Percentiles rank a stretch among this genome's conserved stretches.
phyloP scores from a whole-genome alignment of 1,140 invertebrate genomes.

The Tetragonula clypearis region DNA sequence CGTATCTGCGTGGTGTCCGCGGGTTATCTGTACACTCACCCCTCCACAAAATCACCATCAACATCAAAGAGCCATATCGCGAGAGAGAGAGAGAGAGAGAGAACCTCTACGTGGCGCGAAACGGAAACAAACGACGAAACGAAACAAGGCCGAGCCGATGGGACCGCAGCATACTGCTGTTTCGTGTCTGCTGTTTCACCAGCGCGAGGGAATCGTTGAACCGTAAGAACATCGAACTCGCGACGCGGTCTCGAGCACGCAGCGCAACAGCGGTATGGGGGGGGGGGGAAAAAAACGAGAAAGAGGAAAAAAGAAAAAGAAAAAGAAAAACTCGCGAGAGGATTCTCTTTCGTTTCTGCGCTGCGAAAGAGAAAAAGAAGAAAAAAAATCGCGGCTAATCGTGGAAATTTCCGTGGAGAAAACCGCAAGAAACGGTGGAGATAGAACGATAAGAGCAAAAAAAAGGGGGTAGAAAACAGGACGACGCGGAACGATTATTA shows the following conservation, averaged over 20 bases:
- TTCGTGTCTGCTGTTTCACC: not conserved
- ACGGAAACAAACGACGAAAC: not conserved
- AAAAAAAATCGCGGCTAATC: not conserved
- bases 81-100: not conserved
- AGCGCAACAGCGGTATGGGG: not conserved
- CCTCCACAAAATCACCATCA: slow-evolving; percentile 4
- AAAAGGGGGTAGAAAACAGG: not conserved
- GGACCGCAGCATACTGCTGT: not conserved
- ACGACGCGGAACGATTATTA: not conserved
- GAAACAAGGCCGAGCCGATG: not conserved
- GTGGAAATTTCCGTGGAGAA: not conserved
- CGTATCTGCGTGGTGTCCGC: not conserved
- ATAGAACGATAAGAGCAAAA: too few relatives aligned
- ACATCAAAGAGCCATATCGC: slow-evolving; percentile 13
- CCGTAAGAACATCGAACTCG: slow-evolving; percentile 25
- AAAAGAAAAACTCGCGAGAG: too few relatives aligned
- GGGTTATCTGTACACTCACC: slow-evolving; percentile 8
- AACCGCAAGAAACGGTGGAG: too few relatives aligned
- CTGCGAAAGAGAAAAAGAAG: too few relatives aligned
- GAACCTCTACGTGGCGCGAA: slow-evolving; percentile 4
- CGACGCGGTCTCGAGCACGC: not conserved
- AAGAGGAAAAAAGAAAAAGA: not conserved
- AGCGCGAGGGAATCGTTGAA: slow-evolving; percentile 6
- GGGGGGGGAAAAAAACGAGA: not conserved
- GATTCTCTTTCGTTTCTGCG: not conserved